phyloP scores from a whole-genome alignment of 2,797 vertebrate species.

The Pangasius larnaudii region DNA sequence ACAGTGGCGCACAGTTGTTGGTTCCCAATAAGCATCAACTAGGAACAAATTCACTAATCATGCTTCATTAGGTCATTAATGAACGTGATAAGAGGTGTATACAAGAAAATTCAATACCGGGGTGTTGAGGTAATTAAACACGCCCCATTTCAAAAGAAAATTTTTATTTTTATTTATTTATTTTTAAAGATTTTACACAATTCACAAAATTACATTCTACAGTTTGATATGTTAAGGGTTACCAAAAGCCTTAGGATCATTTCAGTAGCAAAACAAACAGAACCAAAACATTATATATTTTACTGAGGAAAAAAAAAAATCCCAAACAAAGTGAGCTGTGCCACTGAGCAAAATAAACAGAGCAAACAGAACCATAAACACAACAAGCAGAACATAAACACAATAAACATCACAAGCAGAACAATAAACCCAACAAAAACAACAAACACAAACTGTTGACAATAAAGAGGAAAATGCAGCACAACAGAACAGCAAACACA shows the following conservation, averaged over 20 bases:
- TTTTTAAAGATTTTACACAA: background rate
- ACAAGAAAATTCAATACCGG: background rate
- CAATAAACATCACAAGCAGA: background rate
- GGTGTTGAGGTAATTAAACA: background rate
- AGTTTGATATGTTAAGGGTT: background rate
- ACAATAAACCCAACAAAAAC: background rate
- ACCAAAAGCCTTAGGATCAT: background rate
- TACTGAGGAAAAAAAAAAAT: background rate
- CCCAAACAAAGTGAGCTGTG: background rate
- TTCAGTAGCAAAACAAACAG: background rate
- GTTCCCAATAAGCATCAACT: background rate
- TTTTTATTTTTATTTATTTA: too few species aligned
- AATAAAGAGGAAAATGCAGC: background rate
- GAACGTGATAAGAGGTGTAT: too few species aligned
- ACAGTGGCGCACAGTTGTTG: background rate
- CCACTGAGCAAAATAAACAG: background rate
- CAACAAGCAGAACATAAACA: background rate
- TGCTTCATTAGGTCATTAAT: background rate
- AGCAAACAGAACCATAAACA: background rate
- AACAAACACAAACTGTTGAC: background rate
- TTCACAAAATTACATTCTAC: background rate
- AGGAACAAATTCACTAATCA: background rate
- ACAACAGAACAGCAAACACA: background rate
- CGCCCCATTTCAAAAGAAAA: background rate
- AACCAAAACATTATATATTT: background rate